phyloP scores from a whole-genome alignment of 2,797 vertebrate species.

The Microctenopoma stevenorrisi region DNA sequence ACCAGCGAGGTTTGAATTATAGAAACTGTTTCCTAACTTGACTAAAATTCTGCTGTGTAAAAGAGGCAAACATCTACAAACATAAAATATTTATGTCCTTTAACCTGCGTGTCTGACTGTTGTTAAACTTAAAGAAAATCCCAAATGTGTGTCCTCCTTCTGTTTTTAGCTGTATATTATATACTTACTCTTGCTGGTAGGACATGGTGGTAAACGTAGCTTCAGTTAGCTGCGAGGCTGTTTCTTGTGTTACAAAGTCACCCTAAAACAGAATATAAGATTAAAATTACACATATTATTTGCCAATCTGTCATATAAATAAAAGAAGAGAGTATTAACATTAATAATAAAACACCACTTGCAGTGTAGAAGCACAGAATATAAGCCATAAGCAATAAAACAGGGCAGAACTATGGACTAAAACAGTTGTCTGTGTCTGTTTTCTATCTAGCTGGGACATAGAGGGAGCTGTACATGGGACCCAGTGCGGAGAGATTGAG shows the following conservation, averaged over 20 bases:
- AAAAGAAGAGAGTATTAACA: not conserved
- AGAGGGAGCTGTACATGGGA: constrained; percentile 88
- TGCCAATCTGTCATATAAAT: too few relatives aligned
- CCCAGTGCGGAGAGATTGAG: constrained; percentile 93
- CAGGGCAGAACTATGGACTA: too few relatives aligned
- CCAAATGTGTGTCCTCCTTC: too few relatives aligned
- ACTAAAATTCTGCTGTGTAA: constrained; percentile 20
- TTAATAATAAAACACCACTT: too few relatives aligned
- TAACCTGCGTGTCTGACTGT: constrained; percentile 2
- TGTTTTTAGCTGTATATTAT: not conserved
- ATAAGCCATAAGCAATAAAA: too few relatives aligned
- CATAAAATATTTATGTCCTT: constrained; percentile 3
- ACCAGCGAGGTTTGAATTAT: constrained; percentile 37
- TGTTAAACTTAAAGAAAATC: not conserved
- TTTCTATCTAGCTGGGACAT: constrained; percentile 90
- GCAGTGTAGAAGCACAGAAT: too few relatives aligned
- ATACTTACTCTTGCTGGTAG: not conserved
- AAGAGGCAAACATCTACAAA: constrained; percentile 22
- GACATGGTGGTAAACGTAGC: not conserved
- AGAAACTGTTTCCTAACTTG: constrained; percentile 33
- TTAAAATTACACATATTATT: not conserved
- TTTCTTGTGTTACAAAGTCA: not conserved
- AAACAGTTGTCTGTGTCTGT: constrained; percentile 2
- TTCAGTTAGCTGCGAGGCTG: not conserved
- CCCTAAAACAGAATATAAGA: not conserved